These are phyloP conservation scores for Serilophus lunatus DNA, from an alignment of 2,113 vertebrate species.

Conservation along the genomic window DNA sequence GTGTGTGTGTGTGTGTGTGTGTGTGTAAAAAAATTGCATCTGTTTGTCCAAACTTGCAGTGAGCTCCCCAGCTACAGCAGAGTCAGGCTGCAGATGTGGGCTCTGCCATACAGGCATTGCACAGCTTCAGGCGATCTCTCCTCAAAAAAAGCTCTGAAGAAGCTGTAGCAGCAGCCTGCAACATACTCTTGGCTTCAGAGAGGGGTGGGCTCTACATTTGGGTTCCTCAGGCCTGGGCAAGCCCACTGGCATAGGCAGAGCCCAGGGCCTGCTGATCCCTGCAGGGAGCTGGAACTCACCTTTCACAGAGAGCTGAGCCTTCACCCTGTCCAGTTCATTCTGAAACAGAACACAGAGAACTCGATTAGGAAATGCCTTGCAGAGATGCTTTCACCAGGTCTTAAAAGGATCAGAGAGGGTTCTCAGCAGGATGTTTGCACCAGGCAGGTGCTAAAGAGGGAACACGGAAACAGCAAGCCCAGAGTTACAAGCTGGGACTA, in stretches of 20 bases:
- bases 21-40: neutral
- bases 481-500: neutral
- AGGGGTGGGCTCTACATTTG: neutral
- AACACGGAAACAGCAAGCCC: rapidly evolving
- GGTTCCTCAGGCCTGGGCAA: neutral
- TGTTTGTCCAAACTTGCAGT: neutral
- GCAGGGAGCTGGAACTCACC: conserved; percentile 70
- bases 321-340: conserved; percentile 89
- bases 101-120: neutral
- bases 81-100: neutral
- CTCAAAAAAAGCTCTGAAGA: neutral
- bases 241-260: neutral
- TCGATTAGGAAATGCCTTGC: neutral
- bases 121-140: rapidly evolving
- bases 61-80: neutral
- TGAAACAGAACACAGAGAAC: conserved; percentile 63
- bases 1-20: too few species aligned
- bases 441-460: neutral
- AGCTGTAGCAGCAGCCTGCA: neutral
- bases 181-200: rapidly evolving
- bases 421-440: neutral
- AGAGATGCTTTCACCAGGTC: neutral
- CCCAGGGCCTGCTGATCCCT: neutral
- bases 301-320: conserved; percentile 82
- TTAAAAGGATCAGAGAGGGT: neutral